Evolutionary conservation across 1,140 invertebrate genomes (phyloP), one percentile per base, ranked within the genome.

Genomic region (Apis mellifera): DNA sequence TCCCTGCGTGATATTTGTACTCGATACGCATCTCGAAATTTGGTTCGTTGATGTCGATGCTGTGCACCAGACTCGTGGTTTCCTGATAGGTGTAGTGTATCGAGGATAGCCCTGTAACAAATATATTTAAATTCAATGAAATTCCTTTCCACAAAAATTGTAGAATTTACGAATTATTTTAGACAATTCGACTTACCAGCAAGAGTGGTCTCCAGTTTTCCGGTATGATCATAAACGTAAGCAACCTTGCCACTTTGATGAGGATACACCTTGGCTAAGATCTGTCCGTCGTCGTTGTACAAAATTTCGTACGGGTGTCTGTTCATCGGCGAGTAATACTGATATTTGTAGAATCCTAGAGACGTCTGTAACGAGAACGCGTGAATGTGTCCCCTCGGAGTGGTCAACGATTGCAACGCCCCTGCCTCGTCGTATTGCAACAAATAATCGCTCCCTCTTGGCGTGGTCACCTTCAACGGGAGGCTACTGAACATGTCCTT

Each of bases 401-500:
- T 99, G 2, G 97, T 98, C 15, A 99, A 92, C 8, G 97, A 97
- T 89, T 98, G 97, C 7, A 99, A 94, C 15, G 98, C 98, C 21
- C 98, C 98, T 15, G 97, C 97, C 84, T 97, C 96, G 90, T 99
- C 98, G 88, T 99, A 99, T 89, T 98, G 97, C 9, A 99, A 94
- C 0, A 98, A 94, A 93, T 99, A 99, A 91, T 98, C 98, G 80
- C 97, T 98, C 19, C 98, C 97, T 88, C 98, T 95, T 4, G 98
- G 98, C 2, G 98, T 97, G 1, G 97, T 98, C 2, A 99, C 97
- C 93, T 99, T 98, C 26, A 98, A 94, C 0, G 98, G 98, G 93
- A 98, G 93, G 85, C 96, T 97, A 73, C 97, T 98, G 85, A 97
- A 97, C 95, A 97, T 96, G 88, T 98, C 98, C 90, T 97, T 97